These are phyloP conservation scores for Brevimyrus niger DNA, from an alignment of 2,113 vertebrate species.

Conservation along the genomic window DNA sequence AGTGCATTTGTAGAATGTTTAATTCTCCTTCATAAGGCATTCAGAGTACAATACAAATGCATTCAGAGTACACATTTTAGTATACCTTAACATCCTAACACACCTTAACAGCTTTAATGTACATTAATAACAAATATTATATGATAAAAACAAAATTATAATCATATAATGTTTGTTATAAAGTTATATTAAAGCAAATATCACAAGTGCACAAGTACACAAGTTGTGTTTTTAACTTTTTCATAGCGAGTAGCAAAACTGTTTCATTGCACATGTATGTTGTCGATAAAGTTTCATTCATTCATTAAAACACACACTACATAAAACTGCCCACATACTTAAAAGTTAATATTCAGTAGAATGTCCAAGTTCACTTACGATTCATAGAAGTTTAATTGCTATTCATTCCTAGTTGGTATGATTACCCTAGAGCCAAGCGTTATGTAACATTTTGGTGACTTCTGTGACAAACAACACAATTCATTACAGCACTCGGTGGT, in stretches of 20 bases:
- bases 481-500: background rate
- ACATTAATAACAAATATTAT: background rate
- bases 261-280: background rate
- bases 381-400: background rate
- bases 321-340: background rate
- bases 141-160: background rate
- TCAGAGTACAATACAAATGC: no score
- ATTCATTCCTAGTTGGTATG: background rate
- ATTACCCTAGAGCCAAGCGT: background rate
- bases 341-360: background rate
- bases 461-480: background rate
- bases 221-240: background rate
- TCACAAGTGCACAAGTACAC: background rate
- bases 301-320: background rate
- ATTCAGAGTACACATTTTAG: background rate
- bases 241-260: background rate
- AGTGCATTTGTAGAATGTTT: background rate
- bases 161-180: background rate
- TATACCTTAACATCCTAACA: background rate
- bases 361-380: background rate
- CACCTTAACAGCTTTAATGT: background rate
- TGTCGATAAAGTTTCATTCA: background rate
- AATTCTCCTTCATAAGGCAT: background rate
- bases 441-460: background rate
- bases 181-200: background rate